Conservation (phyloP, 2,113 vertebrate genomes). For the Phaethon lepturus region DNA sequence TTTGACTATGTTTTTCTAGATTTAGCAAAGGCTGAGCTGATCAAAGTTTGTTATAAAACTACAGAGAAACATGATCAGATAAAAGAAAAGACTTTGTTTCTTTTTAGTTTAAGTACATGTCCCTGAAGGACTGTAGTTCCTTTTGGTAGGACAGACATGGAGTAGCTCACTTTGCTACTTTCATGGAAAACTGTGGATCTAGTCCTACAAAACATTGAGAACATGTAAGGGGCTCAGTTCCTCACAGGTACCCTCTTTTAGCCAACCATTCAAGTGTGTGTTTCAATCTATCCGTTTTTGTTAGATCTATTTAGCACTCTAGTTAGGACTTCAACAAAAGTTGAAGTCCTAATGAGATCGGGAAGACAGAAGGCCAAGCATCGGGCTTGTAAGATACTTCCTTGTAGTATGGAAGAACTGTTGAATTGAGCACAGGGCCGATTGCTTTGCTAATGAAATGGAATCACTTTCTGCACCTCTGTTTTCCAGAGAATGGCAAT, state of each 20-base stretch:
- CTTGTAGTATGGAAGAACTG: background rate
- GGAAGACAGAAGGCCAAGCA: background rate
- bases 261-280: background rate
- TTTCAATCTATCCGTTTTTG: background rate
- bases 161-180: background rate
- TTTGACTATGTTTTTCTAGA: constrained; percentile 41
- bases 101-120: background rate
- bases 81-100: background rate
- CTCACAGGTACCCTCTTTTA: background rate
- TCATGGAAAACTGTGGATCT: background rate
- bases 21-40: background rate
- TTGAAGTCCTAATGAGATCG: background rate
- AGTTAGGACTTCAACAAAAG: no score
- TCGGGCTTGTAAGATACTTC: background rate
- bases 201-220: background rate
- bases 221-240: background rate
- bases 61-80: constrained; percentile 14
- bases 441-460: background rate
- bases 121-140: background rate
- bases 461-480: background rate
- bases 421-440: background rate
- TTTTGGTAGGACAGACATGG: background rate
- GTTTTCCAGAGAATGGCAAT: background rate
- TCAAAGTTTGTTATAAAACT: constrained; percentile 3
- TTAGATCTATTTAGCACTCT: background rate